These are phyloP conservation scores for Mesocricetus auratus DNA, from an alignment of 2,113 vertebrate species.

Conservation along the genomic window DNA sequence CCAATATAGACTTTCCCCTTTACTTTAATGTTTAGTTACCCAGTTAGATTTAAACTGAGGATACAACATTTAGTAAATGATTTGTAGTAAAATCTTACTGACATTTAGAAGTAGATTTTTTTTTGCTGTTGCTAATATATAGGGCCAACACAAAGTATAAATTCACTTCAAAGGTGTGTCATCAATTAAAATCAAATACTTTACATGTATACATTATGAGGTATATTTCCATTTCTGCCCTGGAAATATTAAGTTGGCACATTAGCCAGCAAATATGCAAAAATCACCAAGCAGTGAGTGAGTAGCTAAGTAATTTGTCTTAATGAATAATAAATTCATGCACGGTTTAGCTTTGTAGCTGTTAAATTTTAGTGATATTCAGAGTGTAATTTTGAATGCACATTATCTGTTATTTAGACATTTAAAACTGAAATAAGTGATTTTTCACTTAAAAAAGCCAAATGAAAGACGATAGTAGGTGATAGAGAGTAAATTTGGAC, in stretches of 20 bases:
- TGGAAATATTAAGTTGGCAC: slow-evolving; percentile 64
- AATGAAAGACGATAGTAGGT: slow-evolving; percentile 10
- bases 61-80: slow-evolving; percentile 88
- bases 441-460: slow-evolving; percentile 41
- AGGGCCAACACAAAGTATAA: slow-evolving; percentile 84
- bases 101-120: slow-evolving; percentile 84
- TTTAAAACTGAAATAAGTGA: slow-evolving; percentile 18
- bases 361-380: slow-evolving; percentile 31
- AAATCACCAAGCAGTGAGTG: background rate
- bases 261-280: slow-evolving; percentile 48
- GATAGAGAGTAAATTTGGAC: background rate
- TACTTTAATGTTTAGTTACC: slow-evolving; percentile 89
- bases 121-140: slow-evolving; percentile 79
- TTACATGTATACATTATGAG: slow-evolving; percentile 65
- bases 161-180: slow-evolving; percentile 81
- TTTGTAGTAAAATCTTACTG: slow-evolving; percentile 88
- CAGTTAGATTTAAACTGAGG: slow-evolving; percentile 88
- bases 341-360: slow-evolving; percentile 17
- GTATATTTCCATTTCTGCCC: slow-evolving; percentile 62
- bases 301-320: slow-evolving; percentile 20
- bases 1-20: slow-evolving; percentile 87
- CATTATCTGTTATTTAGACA: slow-evolving; percentile 40
- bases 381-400: slow-evolving; percentile 12
- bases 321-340: slow-evolving; percentile 59
- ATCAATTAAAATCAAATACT: slow-evolving; percentile 81